A percentile compares a stretch with the other conserved stretches of the same genome.
These are phyloP conservation scores for Rotaria sp. DNA, from an alignment of 2,888 invertebrate species.

Conservation along the genomic window DNA sequence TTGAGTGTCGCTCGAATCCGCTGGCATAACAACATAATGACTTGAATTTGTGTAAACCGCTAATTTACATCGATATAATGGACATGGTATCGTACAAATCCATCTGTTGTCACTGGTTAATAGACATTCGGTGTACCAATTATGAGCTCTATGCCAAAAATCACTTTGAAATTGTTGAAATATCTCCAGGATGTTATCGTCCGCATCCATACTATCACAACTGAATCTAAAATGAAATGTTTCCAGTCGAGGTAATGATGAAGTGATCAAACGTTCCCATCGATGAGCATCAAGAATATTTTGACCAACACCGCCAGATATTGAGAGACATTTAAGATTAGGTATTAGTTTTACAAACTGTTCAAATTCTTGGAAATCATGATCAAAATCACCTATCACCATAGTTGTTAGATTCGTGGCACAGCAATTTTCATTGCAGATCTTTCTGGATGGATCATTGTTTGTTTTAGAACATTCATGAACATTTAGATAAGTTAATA, in stretches of 20 bases:
- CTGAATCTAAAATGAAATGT: neutral
- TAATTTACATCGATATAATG: neutral
- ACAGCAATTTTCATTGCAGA: no score
- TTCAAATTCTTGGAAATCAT: neutral
- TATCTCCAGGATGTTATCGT: neutral
- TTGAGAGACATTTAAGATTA: neutral
- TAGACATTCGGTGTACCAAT: neutral
- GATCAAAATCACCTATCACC: neutral
- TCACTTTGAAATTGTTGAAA: neutral
- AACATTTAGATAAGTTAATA: neutral
- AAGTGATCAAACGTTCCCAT: neutral
- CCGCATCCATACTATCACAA: rapidly evolving
- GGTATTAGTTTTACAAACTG: neutral
- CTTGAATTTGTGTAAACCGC: no score
- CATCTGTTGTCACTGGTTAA: neutral
- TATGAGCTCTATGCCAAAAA: neutral
- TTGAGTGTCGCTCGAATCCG: no score
- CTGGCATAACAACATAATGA: neutral
- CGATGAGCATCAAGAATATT: neutral
- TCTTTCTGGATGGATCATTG: no score
- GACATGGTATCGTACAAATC: neutral
- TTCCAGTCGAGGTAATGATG: neutral
- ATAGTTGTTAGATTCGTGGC: no score
- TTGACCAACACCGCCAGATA: neutral
- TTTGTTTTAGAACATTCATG: neutral